These are phyloP conservation scores for Astreopora myriophthalma DNA, from an alignment of 64 coral and sea anemone species.

Conservation along the genomic window DNA sequence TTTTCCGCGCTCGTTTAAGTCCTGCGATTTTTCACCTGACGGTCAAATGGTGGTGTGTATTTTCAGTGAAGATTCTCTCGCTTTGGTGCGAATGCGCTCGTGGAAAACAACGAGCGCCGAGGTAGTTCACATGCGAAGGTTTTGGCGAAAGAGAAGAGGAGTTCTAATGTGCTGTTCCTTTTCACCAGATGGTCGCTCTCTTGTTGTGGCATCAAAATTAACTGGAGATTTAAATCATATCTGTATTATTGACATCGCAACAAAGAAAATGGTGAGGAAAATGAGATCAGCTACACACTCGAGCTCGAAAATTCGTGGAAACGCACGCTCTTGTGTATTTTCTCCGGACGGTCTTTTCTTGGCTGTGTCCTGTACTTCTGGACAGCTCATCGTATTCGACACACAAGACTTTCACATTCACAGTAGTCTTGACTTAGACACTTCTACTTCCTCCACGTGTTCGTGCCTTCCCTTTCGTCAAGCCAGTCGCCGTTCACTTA, in stretches of 20 bases:
- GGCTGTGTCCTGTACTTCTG: conserved; percentile 70
- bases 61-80: conserved; percentile 89
- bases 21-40: conserved; percentile 92
- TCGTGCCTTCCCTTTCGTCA: conserved; percentile 83
- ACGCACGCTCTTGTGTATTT: conserved; percentile 81
- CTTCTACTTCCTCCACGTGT: conserved; percentile 35
- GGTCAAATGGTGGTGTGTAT: conserved; percentile 90
- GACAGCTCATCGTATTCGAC: conserved; percentile 89
- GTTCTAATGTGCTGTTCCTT: conserved; percentile 87
- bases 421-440: conserved; percentile 81
- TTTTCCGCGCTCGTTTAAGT: conserved; percentile 86
- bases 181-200: conserved; percentile 83
- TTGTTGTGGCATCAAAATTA: conserved; percentile 84
- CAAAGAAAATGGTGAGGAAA: conserved; percentile 86
- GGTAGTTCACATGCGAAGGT: conserved; percentile 91
- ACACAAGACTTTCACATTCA: conserved; percentile 88
- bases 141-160: conserved; percentile 88
- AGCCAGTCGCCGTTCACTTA: conserved; percentile 53
- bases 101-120: conserved; percentile 95
- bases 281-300: conserved; percentile 75
- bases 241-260: conserved; percentile 88
- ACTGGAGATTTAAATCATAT: conserved; percentile 88
- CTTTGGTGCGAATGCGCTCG: conserved; percentile 90
- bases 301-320: conserved; percentile 87
- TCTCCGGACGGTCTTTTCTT: conserved; percentile 89